A percentile compares a stretch with the other conserved stretches of the same genome.
These are phyloP conservation scores for Parauchenoglanis punctatus DNA, from an alignment of 2,797 vertebrate genomes.

Conservation along the genomic window DNA sequence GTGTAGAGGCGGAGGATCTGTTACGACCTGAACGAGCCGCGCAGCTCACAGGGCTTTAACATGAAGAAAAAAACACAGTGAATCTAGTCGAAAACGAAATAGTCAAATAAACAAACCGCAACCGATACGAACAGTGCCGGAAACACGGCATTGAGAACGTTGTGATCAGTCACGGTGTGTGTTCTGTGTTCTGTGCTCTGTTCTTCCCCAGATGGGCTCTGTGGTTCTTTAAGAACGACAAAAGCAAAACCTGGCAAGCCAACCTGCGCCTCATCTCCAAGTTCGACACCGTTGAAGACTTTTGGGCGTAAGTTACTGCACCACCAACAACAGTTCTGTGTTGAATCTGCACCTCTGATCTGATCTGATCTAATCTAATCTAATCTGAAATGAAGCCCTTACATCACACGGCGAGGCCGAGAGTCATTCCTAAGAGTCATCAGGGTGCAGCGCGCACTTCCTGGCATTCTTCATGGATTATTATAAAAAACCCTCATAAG, in stretches of 20 bases:
- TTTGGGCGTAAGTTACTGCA: conserved; percentile 91
- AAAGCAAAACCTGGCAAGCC: conserved; percentile 99
- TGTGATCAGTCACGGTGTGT: background rate
- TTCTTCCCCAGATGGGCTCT: conserved; percentile 88
- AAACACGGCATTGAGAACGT: background rate
- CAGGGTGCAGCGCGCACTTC: no score
- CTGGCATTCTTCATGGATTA: no score
- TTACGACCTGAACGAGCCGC: background rate
- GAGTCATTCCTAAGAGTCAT: background rate
- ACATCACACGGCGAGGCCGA: background rate
- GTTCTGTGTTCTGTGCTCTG: background rate
- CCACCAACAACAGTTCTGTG: no score
- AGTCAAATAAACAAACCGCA: background rate
- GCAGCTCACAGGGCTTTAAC: background rate
- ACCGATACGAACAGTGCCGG: no score
- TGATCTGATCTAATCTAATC: no score
- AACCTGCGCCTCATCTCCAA: conserved; percentile 97
- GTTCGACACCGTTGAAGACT: conserved; percentile 97
- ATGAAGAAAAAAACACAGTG: background rate
- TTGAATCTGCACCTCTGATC: no score
- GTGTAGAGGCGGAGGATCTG: background rate
- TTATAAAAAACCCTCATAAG: background rate
- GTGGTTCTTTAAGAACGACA: conserved; percentile 99
- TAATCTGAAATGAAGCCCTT: no score
- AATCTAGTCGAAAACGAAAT: background rate